phyloP scores from a whole-genome alignment of 2,113 vertebrate species.

The Natator depressus region DNA sequence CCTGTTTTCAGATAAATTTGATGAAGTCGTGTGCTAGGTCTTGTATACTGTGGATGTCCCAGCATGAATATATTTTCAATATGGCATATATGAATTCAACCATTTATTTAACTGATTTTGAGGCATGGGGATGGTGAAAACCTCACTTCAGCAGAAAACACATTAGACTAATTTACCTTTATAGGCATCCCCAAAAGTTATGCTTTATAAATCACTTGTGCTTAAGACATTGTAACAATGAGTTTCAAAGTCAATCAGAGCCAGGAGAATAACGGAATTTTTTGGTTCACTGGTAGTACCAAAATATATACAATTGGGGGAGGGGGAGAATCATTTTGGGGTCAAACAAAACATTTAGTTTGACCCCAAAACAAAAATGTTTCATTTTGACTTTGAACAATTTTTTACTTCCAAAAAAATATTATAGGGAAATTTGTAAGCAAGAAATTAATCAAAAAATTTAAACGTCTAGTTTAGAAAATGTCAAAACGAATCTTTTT shows the following conservation, averaged over 20 bases:
- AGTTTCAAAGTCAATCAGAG: not conserved
- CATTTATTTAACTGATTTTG: not conserved
- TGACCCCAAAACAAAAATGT: too few relatives aligned
- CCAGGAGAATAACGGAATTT: too few relatives aligned
- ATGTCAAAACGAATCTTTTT: too few relatives aligned
- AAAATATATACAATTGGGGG: too few relatives aligned
- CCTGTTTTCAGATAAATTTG: not conserved
- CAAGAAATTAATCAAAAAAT: too few relatives aligned
- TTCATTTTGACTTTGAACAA: too few relatives aligned
- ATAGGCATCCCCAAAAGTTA: not conserved
- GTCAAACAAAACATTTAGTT: too few relatives aligned
- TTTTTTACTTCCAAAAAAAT: too few relatives aligned
- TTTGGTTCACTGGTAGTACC: too few relatives aligned
- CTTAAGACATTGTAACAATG: not conserved
- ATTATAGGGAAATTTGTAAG: too few relatives aligned
- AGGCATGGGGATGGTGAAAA: not conserved
- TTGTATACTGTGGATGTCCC: not conserved
- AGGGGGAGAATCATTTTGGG: too few relatives aligned
- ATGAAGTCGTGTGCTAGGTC: not conserved
- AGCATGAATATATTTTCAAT: not conserved
- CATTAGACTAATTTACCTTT: not conserved
- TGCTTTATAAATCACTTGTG: not conserved
- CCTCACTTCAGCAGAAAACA: not conserved
- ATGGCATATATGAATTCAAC: not conserved
- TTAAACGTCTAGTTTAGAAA: too few relatives aligned